These are phyloP conservation scores for Triops cancriformis DNA, from an alignment of 1,140 invertebrate species.

Conservation along the genomic window DNA sequence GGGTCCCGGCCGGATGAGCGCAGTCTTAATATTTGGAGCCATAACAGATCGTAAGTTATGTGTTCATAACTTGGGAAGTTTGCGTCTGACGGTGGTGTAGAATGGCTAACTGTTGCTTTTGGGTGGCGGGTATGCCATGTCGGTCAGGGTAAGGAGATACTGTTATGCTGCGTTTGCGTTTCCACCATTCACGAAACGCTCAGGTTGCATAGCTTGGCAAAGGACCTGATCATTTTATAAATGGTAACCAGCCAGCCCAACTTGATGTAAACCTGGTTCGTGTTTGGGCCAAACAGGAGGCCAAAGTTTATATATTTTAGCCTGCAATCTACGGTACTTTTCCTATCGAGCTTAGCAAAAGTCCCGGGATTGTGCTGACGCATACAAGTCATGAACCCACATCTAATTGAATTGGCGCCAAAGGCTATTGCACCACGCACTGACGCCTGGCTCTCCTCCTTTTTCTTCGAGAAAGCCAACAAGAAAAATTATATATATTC, in stretches of 20 bases:
- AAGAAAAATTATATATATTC: too few species aligned
- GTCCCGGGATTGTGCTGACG: not conserved
- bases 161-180: not conserved
- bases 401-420: not conserved
- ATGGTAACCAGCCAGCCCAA: not conserved
- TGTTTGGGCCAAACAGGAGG: not conserved
- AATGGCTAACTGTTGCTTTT: not conserved
- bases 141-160: not conserved
- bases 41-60: not conserved
- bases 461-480: not conserved
- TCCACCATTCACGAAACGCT: not conserved
- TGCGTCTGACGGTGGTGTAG: not conserved
- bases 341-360: not conserved
- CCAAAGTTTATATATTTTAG: not conserved
- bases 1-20: not conserved
- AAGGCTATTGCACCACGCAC: conserved; percentile 8
- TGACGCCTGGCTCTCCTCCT: not conserved
- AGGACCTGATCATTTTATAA: not conserved
- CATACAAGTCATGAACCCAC: conserved; percentile 1
- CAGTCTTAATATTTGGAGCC: conserved; percentile 5
- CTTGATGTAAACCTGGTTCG: not conserved
- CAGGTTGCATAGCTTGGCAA: not conserved
- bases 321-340: not conserved
- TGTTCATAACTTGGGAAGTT: not conserved
- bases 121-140: too few species aligned